A percentile compares a stretch with the other conserved stretches of the same genome.
These are phyloP conservation scores for Lasiurus cinereus DNA, from an alignment of 2,113 vertebrate species.

Conservation along the genomic window DNA sequence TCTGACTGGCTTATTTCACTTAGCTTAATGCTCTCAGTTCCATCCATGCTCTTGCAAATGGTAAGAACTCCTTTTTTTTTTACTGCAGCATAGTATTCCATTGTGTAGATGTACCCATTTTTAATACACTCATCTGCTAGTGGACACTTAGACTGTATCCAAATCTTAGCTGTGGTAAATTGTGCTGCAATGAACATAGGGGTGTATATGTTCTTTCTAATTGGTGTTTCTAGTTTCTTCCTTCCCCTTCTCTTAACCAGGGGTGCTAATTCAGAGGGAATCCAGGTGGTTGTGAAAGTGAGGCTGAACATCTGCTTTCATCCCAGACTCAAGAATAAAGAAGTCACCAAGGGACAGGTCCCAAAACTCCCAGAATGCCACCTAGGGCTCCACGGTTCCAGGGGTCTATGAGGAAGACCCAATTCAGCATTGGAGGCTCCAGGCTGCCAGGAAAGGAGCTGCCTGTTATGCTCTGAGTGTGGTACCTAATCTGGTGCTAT, in stretches of 20 bases:
- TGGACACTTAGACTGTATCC: too few relatives aligned
- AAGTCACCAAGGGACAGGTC: neutral
- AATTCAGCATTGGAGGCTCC: neutral
- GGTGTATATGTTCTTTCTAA: too few relatives aligned
- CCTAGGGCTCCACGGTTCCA: neutral
- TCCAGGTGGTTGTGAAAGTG: neutral
- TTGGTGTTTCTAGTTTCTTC: too few relatives aligned
- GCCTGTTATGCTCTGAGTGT: neutral
- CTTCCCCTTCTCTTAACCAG: neutral
- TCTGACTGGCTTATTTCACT: too few relatives aligned
- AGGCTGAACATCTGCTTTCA: constrained; percentile 38
- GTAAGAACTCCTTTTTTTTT: too few relatives aligned
- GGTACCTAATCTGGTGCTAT: neutral
- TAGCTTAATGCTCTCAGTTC: too few relatives aligned
- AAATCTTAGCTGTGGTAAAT: too few relatives aligned
- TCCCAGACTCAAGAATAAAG: neutral
- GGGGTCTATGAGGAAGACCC: neutral
- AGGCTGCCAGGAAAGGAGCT: neutral
- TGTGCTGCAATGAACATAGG: too few relatives aligned
- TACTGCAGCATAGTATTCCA: too few relatives aligned
- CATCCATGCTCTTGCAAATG: too few relatives aligned
- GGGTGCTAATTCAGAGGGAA: neutral
- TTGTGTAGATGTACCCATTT: too few relatives aligned
- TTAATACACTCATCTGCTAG: too few relatives aligned
- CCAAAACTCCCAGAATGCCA: neutral